phyloP scores from a whole-genome alignment of 2,888 invertebrate species.

The Sinopyrophorus schimmeli region DNA sequence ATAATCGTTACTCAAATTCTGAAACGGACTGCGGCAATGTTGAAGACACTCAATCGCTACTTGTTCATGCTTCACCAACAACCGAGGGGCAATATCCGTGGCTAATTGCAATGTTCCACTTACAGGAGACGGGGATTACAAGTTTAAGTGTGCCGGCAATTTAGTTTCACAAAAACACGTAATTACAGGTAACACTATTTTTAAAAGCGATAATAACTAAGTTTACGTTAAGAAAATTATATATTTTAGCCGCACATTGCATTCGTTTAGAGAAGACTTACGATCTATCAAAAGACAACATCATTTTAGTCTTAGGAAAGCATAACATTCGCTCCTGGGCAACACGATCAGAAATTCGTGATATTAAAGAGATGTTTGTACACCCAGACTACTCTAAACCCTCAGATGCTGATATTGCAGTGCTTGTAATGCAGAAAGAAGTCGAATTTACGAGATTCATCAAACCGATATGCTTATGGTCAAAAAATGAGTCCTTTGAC shows the following conservation, averaged over 20 bases:
- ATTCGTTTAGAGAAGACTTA: conserved; percentile 40
- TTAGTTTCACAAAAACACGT: conserved; percentile 49
- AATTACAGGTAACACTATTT: conserved; percentile 50
- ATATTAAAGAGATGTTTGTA: conserved; percentile 57
- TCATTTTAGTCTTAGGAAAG: conserved; percentile 47
- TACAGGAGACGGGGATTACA: conserved; percentile 45
- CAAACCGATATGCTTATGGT: conserved; percentile 67
- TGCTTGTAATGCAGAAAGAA: conserved; percentile 59
- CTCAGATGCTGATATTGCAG: conserved; percentile 62
- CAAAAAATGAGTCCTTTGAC: conserved; percentile 53
- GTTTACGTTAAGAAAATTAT: background rate
- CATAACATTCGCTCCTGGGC: conserved; percentile 45
- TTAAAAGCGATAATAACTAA: no score
- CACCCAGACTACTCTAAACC: conserved; percentile 63
- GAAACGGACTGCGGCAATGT: conserved; percentile 7
- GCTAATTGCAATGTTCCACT: conserved; percentile 50
- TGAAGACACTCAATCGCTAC: conserved; percentile 11
- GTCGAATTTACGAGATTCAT: conserved; percentile 61
- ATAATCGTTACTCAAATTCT: no score
- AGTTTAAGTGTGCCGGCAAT: conserved; percentile 51
- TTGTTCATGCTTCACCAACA: conserved; percentile 13
- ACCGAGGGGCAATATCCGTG: conserved; percentile 50
- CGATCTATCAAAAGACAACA: conserved; percentile 40
- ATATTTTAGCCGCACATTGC: conserved; percentile 48
- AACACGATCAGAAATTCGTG: conserved; percentile 38